phyloP scores from a whole-genome alignment of 2,888 invertebrate species.

The Metalampra italica region DNA sequence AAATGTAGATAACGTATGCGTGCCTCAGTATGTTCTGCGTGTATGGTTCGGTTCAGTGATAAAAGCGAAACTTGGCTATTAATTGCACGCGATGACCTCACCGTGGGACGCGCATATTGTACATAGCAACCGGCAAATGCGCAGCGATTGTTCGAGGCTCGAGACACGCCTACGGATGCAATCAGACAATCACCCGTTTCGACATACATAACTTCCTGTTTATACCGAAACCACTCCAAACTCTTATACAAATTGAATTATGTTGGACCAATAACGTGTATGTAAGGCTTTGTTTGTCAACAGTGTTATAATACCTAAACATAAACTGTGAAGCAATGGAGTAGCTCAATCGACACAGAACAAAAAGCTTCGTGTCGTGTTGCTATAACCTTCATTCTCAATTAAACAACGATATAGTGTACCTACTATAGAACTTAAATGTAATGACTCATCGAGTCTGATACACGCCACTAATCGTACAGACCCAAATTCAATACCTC shows the following conservation, averaged over 20 bases:
- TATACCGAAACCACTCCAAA: constrained; percentile 16
- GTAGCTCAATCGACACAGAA: not conserved
- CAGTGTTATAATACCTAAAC: not conserved
- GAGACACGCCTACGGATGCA: constrained; percentile 49
- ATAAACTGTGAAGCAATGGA: not conserved
- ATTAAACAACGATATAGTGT: not conserved
- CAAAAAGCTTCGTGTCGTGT: not conserved
- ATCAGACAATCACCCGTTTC: constrained; percentile 49
- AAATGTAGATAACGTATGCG: not conserved
- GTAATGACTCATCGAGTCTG: constrained; percentile 5
- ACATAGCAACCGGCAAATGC: constrained; percentile 45
- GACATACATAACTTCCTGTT: constrained; percentile 60
- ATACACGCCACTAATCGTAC: constrained; percentile 9
- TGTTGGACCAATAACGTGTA: no score
- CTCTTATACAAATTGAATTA: no score
- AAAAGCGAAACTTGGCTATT: constrained; percentile 44
- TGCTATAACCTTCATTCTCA: constrained; percentile 3
- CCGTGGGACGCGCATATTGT: constrained; percentile 24
- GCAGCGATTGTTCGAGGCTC: constrained; percentile 41
- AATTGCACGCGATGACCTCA: constrained; percentile 51
- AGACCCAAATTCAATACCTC: constrained; percentile 17
- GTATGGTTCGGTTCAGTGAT: constrained; percentile 18
- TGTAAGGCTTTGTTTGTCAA: constrained; percentile 3
- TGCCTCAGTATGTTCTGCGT: not conserved
- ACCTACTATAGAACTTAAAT: no score